Base-by-base conservation (phyloP, 2,888 invertebrate species). In the Oeneis ivallda region DNA sequence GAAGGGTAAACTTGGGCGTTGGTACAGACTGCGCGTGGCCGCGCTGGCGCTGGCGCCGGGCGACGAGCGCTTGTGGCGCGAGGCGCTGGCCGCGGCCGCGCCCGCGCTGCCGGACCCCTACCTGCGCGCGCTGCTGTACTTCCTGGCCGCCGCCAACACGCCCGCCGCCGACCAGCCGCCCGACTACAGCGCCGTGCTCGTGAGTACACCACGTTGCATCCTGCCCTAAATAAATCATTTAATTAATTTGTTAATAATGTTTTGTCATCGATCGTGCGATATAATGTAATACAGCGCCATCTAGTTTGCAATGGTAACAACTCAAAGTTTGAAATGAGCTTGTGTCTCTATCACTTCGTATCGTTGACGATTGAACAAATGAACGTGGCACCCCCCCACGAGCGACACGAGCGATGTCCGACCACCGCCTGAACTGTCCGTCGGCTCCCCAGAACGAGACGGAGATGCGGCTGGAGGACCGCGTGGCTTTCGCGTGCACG, bases 401-500 rank as follows among this genome's bases (percentile, higher is more conserved):
- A n/a, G n/a, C n/a, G n/a, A n/a, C n/a, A n/a, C n/a, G n/a, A n/a
- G n/a, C n/a, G n/a, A n/a, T n/a, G n/a, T n/a, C n/a, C n/a, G n/a
- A n/a, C n/a, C n/a, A n/a, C n/a, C n/a, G n/a, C n/a, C n/a, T n/a
- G n/a, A n/a, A 34, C 6, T 5, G 32, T 34, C 32, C 32, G 32
- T 1, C 10, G 8, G 8, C n/a, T 2, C 17, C 49, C 0, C 82
- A 97, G 96, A 95, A 95, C 78, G 98, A 98, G 85, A 94, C 93
- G 50, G 96, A 95, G 54, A 95, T 98, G 89, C 95, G 96, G 0
- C 94, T 98, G 9, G 95, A 96, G 72, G 98, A 98, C 88, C 93
- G 97, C 76, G 95, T 98, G 61, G 98, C 97, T n/a, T 97, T 98
- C 89, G 97, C 98, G 19, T 95, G 97, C 79, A 94, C 95, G 79